A percentile compares a stretch with the other conserved stretches of the same genome.
Evolutionary conservation across 2,797 vertebrate species (phyloP).

Genomic region (Stomatorhinus walkeri): DNA sequence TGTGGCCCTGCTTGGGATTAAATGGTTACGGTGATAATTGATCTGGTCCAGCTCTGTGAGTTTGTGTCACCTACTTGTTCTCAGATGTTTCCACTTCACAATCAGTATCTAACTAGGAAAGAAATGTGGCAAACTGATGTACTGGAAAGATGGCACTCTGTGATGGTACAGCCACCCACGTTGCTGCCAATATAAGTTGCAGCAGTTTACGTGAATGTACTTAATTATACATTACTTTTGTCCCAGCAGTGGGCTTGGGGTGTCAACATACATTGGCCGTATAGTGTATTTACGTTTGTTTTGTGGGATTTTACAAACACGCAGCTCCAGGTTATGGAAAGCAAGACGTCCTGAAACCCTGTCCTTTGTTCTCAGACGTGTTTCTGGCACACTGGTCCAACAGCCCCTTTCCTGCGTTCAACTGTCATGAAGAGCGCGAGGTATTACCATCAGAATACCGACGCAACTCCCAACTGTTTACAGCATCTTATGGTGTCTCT

Average conservation of each 20-base stretch:
- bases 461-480: constrained; percentile 25
- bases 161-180: background rate
- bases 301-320: background rate
- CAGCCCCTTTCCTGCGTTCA: constrained; percentile 29
- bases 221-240: background rate
- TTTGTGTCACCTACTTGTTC: background rate
- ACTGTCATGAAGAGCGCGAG: constrained; percentile 22
- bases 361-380: background rate
- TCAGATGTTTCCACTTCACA: background rate
- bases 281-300: background rate
- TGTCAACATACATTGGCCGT: background rate
- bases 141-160: background rate
- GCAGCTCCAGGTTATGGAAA: background rate
- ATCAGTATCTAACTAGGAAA: background rate
- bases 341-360: background rate
- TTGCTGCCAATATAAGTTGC: background rate
- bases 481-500: constrained; percentile 11
- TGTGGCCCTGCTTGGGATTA: background rate
- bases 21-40: background rate
- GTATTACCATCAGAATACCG: background rate
- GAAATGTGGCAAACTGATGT: background rate
- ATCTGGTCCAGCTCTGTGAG: background rate
- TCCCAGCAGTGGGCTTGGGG: background rate
- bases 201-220: background rate
- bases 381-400: background rate